Conservation (phyloP, 2,888 invertebrate genomes). For the Brachypalpus laphriformis region DNA sequence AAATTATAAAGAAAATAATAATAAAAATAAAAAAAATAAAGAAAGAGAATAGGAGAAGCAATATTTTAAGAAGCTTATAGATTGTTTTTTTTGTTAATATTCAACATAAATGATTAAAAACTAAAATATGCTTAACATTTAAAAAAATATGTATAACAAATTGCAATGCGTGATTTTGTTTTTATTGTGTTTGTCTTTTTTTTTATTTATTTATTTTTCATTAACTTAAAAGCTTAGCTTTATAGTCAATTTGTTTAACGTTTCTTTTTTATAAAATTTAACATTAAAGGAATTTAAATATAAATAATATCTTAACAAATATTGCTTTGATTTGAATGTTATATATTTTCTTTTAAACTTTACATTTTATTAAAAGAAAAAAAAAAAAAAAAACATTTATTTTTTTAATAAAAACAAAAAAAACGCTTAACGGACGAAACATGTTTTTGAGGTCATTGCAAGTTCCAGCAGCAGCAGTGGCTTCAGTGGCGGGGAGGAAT, state of each 20-base stretch:
- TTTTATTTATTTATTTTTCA: conserved; percentile 16
- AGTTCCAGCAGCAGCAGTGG: conserved; percentile 69
- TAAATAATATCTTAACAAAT: conserved; percentile 69
- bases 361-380: conserved; percentile 45
- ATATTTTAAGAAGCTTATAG: conserved; percentile 43
- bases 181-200: conserved; percentile 9
- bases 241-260: conserved; percentile 52
- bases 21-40: conserved; percentile 14
- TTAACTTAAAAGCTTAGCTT: conserved; percentile 69
- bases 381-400: not conserved
- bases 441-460: conserved; percentile 73
- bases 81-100: conserved; percentile 32
- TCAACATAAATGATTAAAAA: conserved; percentile 55
- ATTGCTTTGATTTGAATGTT: conserved; percentile 71
- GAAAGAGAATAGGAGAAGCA: conserved; percentile 31
- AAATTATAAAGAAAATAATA: not conserved
- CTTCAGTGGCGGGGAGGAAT: conserved; percentile 71
- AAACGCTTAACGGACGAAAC: conserved; percentile 72
- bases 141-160: conserved; percentile 60
- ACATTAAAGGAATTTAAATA: conserved; percentile 62
- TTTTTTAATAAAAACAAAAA: conserved; percentile 31
- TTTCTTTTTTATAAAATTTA: conserved; percentile 47
- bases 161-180: conserved; percentile 56
- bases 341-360: conserved; percentile 43
- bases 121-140: conserved; percentile 55